Base-by-base conservation (phyloP, 1,140 invertebrate species). In the Leptinotarsa undecemlineata region DNA sequence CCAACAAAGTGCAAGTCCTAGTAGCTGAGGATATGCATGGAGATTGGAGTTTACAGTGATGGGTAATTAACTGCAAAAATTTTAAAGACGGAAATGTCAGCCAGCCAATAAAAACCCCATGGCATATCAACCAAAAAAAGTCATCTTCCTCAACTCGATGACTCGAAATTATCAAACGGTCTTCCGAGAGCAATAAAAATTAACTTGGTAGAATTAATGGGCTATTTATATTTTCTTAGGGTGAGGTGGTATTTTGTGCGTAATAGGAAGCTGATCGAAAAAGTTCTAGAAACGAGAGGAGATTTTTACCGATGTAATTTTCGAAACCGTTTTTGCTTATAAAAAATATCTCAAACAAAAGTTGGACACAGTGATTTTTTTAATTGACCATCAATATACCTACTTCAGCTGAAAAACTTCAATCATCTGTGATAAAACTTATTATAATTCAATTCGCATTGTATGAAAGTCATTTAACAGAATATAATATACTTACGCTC, bases 21-120 rank as follows among this genome's bases (percentile, higher is more conserved):
- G 33, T 42, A 64, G 63, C 63, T n/a, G 57, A 26, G 48, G 26
- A 72, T 70, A 71, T 72, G 66, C 48, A 74, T 75, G 76, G 69
- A 79, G 82, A 82, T 82, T 75, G 77, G 71, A 79, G 82, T 81
- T 82, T 79, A 82, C 78, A 77, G 79, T 83, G 82, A 81, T 82
- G 83, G 83, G 83, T 84, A 84, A 84, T 84, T 84, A 84, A 82
- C 82, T 82, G 81, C 81, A 82, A 81, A 78, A 82, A 81, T 84
- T 84, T 82, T 81, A 79, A 79, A 68, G 64, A 74, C 74, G 80
- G 83, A 88, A 88, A 87, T 88, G 86, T 87, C 87, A 88, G 80
- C 68, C 76, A 74, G 81, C 83, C 85, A 83, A 87, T 88, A 87
- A 88, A 88, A 87, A 87, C 85, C 83, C 85, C 67, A 87, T 83